A percentile compares a stretch with the other conserved stretches of the same genome.
These are phyloP conservation scores for Eulemur albifrons DNA, from an alignment of 2,797 vertebrate genomes.

Conservation along the genomic window DNA sequence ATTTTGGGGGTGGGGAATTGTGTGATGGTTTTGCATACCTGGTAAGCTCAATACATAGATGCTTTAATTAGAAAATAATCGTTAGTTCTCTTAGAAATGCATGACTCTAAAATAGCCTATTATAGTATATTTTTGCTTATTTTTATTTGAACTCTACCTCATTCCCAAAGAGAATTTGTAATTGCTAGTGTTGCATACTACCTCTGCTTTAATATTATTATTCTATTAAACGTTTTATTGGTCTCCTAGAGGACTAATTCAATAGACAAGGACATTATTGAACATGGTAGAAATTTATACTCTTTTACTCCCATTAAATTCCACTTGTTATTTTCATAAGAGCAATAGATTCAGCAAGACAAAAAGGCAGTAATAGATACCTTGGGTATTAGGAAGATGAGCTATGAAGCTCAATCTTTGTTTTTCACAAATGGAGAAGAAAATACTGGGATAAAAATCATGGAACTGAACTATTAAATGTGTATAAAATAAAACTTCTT, in stretches of 20 bases:
- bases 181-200: neutral
- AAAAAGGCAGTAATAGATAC: neutral
- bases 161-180: neutral
- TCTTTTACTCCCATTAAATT: neutral
- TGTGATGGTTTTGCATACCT: neutral
- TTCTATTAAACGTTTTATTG: slow-evolving; percentile 35
- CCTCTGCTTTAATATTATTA: neutral
- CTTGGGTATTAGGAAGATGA: neutral
- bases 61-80: neutral
- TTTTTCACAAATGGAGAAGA: neutral
- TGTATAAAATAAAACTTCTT: neutral
- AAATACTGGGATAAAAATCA: neutral
- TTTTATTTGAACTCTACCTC: neutral
- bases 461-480: neutral
- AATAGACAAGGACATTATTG: neutral
- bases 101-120: neutral
- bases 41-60: neutral
- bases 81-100: neutral
- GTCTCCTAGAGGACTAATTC: neutral
- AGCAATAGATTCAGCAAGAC: neutral
- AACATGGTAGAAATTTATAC: neutral
- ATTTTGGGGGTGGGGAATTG: accelerated
- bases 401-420: neutral
- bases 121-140: neutral
- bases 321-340: neutral